Evolutionary conservation across 2,797 vertebrate genomes (phyloP).

Genomic region (Vireo griseus): DNA sequence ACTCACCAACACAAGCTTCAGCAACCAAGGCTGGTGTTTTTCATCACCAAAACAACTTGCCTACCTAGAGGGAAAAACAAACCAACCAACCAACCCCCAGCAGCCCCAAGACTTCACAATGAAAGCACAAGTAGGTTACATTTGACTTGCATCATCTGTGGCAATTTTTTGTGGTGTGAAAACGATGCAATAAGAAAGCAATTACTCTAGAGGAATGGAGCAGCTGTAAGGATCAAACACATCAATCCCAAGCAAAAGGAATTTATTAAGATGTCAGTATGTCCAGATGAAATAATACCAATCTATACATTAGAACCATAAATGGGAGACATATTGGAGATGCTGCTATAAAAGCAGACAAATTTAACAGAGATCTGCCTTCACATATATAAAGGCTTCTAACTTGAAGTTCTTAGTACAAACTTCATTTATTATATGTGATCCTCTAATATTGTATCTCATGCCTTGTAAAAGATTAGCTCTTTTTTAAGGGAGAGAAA

Average conservation of each 20-base stretch:
- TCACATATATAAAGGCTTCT: not conserved
- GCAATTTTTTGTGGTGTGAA: not conserved
- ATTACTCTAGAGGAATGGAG: not conserved
- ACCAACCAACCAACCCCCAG: not conserved
- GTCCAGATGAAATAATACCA: not conserved
- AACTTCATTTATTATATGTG: not conserved
- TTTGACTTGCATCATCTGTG: not conserved
- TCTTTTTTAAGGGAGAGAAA: not conserved
- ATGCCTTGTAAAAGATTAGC: not conserved
- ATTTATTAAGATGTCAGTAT: not conserved
- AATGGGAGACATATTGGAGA: not conserved
- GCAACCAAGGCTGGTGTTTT: not conserved
- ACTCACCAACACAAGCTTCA: not conserved
- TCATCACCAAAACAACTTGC: not conserved
- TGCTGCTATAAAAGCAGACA: not conserved
- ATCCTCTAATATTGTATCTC: not conserved
- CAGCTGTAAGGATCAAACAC: not conserved
- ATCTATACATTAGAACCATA: not conserved
- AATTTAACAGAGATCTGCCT: not conserved
- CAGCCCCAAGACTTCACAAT: not conserved
- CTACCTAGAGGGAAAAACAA: not conserved
- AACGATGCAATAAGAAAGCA: not conserved
- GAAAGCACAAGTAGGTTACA: not conserved
- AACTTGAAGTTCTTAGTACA: not conserved
- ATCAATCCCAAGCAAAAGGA: not conserved